Percentiles rank a stretch among this genome's conserved stretches.
These are phyloP conservation scores for Dasyornis broadbenti DNA, from an alignment of 2,113 vertebrate genomes.

Conservation along the genomic window DNA sequence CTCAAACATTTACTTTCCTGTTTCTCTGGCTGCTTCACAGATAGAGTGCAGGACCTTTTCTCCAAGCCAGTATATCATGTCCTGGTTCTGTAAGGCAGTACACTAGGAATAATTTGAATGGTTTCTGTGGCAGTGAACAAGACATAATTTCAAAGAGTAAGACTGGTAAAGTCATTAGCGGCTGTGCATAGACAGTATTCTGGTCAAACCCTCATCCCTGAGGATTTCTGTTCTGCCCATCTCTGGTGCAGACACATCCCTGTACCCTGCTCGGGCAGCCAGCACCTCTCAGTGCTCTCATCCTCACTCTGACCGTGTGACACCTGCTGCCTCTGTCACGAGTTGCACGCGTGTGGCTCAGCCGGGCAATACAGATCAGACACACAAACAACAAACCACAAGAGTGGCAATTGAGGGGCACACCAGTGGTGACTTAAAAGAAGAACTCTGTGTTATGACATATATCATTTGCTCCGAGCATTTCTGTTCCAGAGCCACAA, in stretches of 20 bases:
- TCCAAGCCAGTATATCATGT: conserved; percentile 25
- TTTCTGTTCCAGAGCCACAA: conserved; percentile 41
- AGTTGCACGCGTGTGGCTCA: rapidly evolving
- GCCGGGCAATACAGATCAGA: background rate
- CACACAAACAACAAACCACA: background rate
- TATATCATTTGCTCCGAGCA: background rate
- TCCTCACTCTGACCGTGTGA: background rate
- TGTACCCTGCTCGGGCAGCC: background rate
- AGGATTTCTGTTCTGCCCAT: background rate
- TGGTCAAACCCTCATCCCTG: background rate
- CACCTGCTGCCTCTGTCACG: background rate
- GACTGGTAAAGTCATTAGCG: background rate
- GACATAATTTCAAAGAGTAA: background rate
- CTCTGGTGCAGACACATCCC: background rate
- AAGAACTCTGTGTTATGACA: background rate
- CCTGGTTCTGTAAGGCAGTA: background rate
- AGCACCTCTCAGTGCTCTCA: background rate
- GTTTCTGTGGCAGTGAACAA: background rate
- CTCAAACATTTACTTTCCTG: conserved; percentile 44
- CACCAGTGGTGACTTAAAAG: background rate
- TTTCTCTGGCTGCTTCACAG: conserved; percentile 29
- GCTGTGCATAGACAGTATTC: background rate
- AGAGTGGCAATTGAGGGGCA: background rate
- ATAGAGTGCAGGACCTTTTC: conserved; percentile 39
- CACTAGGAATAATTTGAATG: background rate